Evolutionary conservation across 30 jellyfish, hydroid and myxozoan species (phyloP), one percentile per base, ranked within the genome.

Genomic region (Turritopsis rubra): DNA sequence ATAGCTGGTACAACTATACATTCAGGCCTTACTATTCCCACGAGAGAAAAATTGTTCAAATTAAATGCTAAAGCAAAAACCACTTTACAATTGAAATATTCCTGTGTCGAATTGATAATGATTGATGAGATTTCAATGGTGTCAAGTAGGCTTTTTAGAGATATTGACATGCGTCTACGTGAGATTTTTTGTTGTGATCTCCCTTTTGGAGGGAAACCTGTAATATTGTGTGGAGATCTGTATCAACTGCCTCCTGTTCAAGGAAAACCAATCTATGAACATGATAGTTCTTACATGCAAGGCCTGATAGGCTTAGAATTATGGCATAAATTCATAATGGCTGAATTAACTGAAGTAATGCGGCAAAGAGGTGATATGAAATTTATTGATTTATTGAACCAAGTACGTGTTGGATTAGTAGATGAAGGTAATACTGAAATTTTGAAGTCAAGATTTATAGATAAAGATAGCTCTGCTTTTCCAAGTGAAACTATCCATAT

Each of bases 61-160:
- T 17, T 71, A 24, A 24, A 24, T 71, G 28, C 19, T 16, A 71
- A 71, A 28, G 28, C 16, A 24, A 19, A 71, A 16, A 71, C 20
- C 24, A 24, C 19, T n/a, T 29, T 79, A 19, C 24, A 81, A 21
- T 13, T 20, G 41, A 25, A 20, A 25, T 81, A 30, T 7, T 41
- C 82, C 7, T 26, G 21, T 23, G 29, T 79, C 21, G n/a, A 29
- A 25, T 54, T 79, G n/a, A 79, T 79, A 7, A 79, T 79, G 29
- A 79, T 79, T 79, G 86, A 79, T 79, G 86, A 79, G 29, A 79
- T 79, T 29, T 79, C 86, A n/a, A 79, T 79, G 86, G 86, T 79
- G 28, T 30, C 86, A 30, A 29, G 25, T 79, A 20, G 19, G 21
- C 81, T 29, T 8, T 54, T 79, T 29, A 20, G 21, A 20, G 21